These are phyloP conservation scores for Tragelaphus scriptus DNA, from an alignment of 2,113 vertebrate species.

Conservation along the genomic window DNA sequence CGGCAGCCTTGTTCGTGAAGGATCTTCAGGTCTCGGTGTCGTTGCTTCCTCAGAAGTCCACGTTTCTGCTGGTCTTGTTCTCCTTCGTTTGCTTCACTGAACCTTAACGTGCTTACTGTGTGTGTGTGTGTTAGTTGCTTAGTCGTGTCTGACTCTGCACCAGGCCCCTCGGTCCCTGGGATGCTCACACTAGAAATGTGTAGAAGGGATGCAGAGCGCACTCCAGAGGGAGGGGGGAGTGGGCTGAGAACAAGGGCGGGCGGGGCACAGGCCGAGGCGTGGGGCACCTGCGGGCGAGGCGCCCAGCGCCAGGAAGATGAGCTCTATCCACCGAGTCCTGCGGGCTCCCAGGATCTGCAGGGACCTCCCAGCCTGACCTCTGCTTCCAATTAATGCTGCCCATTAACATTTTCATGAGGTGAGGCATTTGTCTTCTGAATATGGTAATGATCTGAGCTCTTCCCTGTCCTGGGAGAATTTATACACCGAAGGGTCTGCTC, in stretches of 20 bases:
- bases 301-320: neutral
- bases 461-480: constrained; percentile 41
- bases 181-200: neutral
- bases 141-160: neutral
- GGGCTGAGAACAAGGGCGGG: neutral
- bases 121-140: neutral
- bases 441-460: constrained; percentile 56
- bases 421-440: constrained; percentile 50
- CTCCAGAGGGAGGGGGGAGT: neutral
- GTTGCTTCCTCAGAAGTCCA: neutral
- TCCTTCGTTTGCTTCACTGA: neutral
- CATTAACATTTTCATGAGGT: constrained; percentile 60
- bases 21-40: neutral
- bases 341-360: neutral
- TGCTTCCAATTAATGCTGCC: constrained; percentile 48
- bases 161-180: neutral
- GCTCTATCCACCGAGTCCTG: neutral
- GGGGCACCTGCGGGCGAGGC: rapidly evolving
- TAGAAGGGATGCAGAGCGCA: neutral
- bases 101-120: neutral
- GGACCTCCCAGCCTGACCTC: constrained; percentile 14
- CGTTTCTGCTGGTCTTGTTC: neutral
- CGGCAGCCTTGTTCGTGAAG: neutral
- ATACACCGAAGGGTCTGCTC: constrained; percentile 32
- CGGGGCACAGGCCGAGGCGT: neutral